These are phyloP conservation scores for Doryteuthis pealeii DNA, from an alignment of 1,140 invertebrate species.

Conservation along the genomic window DNA sequence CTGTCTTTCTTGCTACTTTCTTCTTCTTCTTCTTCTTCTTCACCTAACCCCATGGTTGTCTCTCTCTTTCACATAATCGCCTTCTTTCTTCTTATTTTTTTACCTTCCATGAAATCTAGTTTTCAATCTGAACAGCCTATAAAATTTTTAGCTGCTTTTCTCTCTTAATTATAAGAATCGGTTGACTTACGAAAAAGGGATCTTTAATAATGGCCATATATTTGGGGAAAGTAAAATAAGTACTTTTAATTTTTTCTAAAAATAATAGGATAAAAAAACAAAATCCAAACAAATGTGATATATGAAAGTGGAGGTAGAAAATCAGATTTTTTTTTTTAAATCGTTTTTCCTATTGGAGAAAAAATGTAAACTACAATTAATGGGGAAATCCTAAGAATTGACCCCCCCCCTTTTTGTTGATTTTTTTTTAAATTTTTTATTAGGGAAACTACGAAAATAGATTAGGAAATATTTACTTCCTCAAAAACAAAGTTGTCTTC, in stretches of 20 bases:
- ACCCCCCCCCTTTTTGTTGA: too few species aligned
- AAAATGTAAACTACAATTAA: not conserved
- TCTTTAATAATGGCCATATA: too few species aligned
- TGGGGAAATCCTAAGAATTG: too few species aligned
- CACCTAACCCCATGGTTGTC: not conserved
- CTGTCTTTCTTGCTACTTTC: not conserved
- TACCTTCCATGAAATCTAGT: not conserved
- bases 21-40: not conserved
- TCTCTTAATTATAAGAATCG: not conserved
- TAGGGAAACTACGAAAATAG: too few species aligned
- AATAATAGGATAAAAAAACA: too few species aligned
- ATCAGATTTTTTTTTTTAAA: too few species aligned
- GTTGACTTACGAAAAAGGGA: too few species aligned
- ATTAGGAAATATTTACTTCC: not conserved
- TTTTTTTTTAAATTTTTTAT: too few species aligned
- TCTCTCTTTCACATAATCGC: not conserved
- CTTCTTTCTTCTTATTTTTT: not conserved
- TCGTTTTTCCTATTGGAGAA: not conserved
- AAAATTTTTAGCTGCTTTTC: not conserved
- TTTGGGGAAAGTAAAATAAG: too few species aligned
- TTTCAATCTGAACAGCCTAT: constrained; percentile 10
- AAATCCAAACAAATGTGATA: too few species aligned
- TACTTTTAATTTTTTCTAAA: too few species aligned
- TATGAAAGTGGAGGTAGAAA: too few species aligned
- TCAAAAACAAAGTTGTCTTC: not conserved